Conservation (phyloP, 1,140 invertebrate genomes). For the Nixonia krombeini region DNA sequence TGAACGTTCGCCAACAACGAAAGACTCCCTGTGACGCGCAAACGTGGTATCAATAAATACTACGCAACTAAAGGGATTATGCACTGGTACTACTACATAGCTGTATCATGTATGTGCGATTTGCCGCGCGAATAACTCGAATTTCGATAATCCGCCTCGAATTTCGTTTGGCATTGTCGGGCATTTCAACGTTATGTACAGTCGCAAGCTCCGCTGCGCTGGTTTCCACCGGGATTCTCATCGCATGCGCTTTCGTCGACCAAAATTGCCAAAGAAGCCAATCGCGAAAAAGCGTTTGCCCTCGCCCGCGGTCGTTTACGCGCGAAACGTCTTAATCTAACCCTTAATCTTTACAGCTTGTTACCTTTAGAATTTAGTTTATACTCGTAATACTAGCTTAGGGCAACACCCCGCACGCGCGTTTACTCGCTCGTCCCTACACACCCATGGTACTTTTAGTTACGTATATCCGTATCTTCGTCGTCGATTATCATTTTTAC, state of each 20-base stretch:
- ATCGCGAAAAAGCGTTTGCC: too few relatives aligned
- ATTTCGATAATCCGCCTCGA: constrained; percentile 26
- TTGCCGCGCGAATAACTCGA: constrained; percentile 47
- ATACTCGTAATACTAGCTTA: constrained; percentile 44
- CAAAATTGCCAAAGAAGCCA: constrained; percentile 26
- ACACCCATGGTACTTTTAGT: constrained; percentile 54
- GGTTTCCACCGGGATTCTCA: constrained; percentile 26
- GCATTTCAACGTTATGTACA: constrained; percentile 66
- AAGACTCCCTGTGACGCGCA: constrained; percentile 44
- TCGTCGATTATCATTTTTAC: constrained; percentile 39
- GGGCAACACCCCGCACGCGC: constrained; percentile 53
- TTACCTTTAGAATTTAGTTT: constrained; percentile 44
- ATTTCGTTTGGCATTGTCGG: constrained; percentile 61
- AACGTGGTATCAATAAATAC: constrained; percentile 66
- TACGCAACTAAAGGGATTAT: constrained; percentile 60
- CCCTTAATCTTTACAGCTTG: constrained; percentile 25
- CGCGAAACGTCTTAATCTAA: constrained; percentile 29
- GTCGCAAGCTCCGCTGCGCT: constrained; percentile 54
- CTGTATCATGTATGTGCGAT: constrained; percentile 45
- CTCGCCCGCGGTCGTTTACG: constrained; percentile 55
- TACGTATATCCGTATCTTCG: constrained; percentile 41
- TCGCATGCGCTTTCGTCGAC: constrained; percentile 14
- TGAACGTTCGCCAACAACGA: constrained; percentile 57
- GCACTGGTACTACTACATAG: constrained; percentile 42
- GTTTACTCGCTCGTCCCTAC: constrained; percentile 46